Evolutionary conservation across 2,797 vertebrate species (phyloP), one percentile per base, ranked within the genome.

Genomic region (Merluccius polli): DNA sequence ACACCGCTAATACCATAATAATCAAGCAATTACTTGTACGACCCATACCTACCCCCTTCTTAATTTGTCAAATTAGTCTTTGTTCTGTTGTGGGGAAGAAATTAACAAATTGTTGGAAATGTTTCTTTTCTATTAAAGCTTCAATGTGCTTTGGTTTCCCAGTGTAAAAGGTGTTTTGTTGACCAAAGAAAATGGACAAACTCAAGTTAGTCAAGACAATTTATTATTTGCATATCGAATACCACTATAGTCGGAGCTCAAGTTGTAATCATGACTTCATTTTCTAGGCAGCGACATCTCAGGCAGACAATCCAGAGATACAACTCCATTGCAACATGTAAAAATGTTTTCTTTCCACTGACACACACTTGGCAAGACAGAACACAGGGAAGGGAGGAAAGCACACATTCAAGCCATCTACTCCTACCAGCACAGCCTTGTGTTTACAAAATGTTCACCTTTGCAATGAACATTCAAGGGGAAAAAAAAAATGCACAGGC

Each of bases 151-250:
- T 70, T 33, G 33, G 31, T 71, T 33, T 35, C 27, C 29, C 65
- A 12, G 65, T 70, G 68, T 70, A 2, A 27, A 63, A 65, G 59
- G 31, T 36, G 33, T 71, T 71, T 33, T 1, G 41, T 2, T 44
- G 27, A 89, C 82, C 77, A 77, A n/a, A 86, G 81, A 41, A 41
- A 38, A 13, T 3, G 21, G 13, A 7, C 21, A 30, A 15, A 72
- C 27, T 11, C 27, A 52, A 21, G 77, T 87, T 87, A 87, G 87
- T 91, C 90, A 91, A 90, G 87, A 93, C 89, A 80, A 90, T 92
- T 95, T 94, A 91, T 95, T 94, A 91, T 92, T 94, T 94, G 93
- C 93, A 94, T 94, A 93, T 93, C 92, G 90, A 93, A 91, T 83
- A 89, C 92, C 90, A 91, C 90, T 87, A 79, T 84, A 89, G 82